Evolutionary conservation across 2,797 vertebrate genomes (phyloP).

Genomic region (Cheirogaleus major): DNA sequence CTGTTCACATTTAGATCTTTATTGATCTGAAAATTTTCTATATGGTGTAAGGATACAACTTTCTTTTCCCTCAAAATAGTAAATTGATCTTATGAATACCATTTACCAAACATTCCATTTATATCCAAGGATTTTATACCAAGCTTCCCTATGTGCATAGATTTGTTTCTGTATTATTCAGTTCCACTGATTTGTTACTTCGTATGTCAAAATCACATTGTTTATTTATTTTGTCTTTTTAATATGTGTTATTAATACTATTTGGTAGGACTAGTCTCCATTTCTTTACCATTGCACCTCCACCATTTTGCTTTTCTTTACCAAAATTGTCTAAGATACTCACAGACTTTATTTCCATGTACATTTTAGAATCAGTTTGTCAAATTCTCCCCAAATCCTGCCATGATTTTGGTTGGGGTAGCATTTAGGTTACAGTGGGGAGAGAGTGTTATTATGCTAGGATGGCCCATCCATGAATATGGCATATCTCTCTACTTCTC

Average conservation of each 20-base stretch:
- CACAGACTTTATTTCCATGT: neutral
- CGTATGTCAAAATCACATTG: neutral
- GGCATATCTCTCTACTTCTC: neutral
- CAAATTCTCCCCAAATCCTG: neutral
- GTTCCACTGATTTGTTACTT: neutral
- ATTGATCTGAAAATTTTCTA: neutral
- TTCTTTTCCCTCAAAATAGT: neutral
- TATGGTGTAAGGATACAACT: neutral
- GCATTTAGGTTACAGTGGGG: neutral
- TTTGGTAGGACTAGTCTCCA: neutral
- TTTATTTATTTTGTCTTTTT: neutral
- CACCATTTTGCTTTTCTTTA: neutral
- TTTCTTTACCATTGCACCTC: neutral
- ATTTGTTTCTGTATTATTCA: neutral
- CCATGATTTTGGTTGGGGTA: neutral
- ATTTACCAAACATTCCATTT: neutral
- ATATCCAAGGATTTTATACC: neutral
- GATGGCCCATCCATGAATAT: neutral
- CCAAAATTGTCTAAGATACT: neutral
- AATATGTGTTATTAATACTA: neutral
- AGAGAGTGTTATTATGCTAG: neutral
- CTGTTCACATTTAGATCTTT: neutral
- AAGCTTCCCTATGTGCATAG: neutral
- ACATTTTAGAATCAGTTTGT: conserved; percentile 18
- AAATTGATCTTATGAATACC: neutral